These are phyloP conservation scores for Apogon hyalosoma DNA, from an alignment of 2,797 vertebrate genomes.

Conservation along the genomic window DNA sequence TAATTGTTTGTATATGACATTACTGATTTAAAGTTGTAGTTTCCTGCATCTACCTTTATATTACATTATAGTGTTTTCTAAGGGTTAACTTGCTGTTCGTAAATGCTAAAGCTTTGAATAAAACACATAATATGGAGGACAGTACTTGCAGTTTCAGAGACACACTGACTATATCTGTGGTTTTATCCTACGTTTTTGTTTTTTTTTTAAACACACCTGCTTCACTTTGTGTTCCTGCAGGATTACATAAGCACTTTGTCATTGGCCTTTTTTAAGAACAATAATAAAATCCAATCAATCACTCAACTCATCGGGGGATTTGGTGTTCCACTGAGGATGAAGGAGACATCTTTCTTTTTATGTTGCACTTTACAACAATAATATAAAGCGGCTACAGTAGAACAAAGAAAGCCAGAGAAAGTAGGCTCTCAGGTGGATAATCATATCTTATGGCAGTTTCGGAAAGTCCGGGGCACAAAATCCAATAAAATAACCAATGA, in stretches of 20 bases:
- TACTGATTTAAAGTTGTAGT: no score
- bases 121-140: no score
- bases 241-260: slow-evolving; percentile 11
- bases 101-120: no score
- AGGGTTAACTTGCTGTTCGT: no score
- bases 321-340: background rate
- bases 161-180: background rate
- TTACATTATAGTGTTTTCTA: no score
- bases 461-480: slow-evolving; percentile 14
- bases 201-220: background rate
- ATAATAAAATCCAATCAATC: slow-evolving; percentile 18
- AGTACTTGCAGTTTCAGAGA: background rate
- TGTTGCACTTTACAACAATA: slow-evolving; percentile 9
- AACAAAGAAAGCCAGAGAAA: slow-evolving; percentile 8
- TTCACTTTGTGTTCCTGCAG: slow-evolving; percentile 2
- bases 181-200: background rate
- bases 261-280: slow-evolving; percentile 14
- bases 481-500: slow-evolving; percentile 21
- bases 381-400: background rate
- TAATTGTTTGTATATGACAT: no score
- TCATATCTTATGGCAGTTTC: slow-evolving; percentile 6
- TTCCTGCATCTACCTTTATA: no score
- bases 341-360: slow-evolving; percentile 1
- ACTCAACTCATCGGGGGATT: background rate
- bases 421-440: slow-evolving; percentile 5